Percentiles rank a stretch among this genome's conserved stretches.
phyloP scores from a whole-genome alignment of 2,888 invertebrate genomes.

The Nomada flava region DNA sequence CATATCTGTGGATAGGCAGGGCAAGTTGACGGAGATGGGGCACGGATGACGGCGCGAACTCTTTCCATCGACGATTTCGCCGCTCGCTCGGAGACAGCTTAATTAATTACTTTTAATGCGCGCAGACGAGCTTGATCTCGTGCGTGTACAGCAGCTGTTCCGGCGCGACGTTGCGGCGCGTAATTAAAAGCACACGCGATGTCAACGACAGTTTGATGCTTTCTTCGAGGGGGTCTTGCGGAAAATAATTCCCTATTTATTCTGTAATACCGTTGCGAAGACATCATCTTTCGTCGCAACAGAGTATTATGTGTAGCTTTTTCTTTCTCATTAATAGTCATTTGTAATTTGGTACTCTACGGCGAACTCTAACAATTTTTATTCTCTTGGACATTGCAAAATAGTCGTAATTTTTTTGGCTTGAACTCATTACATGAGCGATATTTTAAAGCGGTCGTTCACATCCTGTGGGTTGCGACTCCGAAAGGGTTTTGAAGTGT shows the following conservation, averaged over 20 bases:
- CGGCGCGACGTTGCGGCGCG: constrained; percentile 1
- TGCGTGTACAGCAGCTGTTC: constrained; percentile 11
- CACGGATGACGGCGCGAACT: constrained; percentile 25
- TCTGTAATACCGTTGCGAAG: neutral
- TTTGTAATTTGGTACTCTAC: no score
- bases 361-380: no score
- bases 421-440: no score
- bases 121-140: constrained; percentile 48
- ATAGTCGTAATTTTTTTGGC: no score
- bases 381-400: no score
- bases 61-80: constrained; percentile 62
- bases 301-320: no score
- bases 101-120: constrained; percentile 72
- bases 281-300: no score
- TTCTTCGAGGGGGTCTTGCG: constrained; percentile 15
- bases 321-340: no score
- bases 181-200: constrained; percentile 40
- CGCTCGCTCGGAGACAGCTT: constrained; percentile 53
- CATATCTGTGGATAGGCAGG: neutral
- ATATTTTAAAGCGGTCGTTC: no score
- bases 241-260: constrained; percentile 10
- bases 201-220: constrained; percentile 14
- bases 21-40: constrained; percentile 20
- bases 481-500: no score
- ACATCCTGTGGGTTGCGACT: no score